A percentile compares a stretch with the other conserved stretches of the same genome.
Evolutionary conservation across 2,797 vertebrate genomes (phyloP).

Genomic region (Hydrophis major): DNA sequence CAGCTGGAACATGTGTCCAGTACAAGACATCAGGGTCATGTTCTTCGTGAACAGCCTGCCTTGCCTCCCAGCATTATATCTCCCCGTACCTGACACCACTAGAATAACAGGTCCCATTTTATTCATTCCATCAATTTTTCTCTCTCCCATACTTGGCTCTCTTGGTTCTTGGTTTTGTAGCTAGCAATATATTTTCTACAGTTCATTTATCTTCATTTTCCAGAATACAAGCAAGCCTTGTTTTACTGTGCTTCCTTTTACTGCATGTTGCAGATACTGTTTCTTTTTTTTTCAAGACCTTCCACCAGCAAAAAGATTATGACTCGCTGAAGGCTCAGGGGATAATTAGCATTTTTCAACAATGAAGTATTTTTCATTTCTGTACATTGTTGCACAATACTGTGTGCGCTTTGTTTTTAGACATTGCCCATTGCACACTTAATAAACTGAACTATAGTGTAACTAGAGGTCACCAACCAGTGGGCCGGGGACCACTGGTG

Average conservation of each 20-base stretch:
- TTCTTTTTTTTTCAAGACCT: neutral
- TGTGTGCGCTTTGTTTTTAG: neutral
- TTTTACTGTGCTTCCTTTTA: neutral
- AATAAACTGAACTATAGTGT: neutral
- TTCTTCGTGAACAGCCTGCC: neutral
- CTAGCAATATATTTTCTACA: neutral
- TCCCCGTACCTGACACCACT: neutral
- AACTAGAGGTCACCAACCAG: no score
- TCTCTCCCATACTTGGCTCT: neutral
- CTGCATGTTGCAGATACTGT: neutral
- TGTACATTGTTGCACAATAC: neutral
- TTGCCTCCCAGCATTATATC: neutral
- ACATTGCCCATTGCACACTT: neutral
- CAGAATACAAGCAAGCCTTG: neutral
- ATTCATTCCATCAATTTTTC: neutral
- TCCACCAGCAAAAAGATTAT: neutral
- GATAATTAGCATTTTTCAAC: neutral
- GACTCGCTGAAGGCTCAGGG: neutral
- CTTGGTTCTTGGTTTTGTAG: neutral
- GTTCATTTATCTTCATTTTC: neutral
- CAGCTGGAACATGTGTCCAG: neutral
- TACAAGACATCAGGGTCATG: neutral
- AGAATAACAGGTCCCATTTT: neutral
- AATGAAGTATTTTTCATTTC: neutral
- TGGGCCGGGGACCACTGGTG: no score